These are phyloP conservation scores for Dicyrtomina minuta DNA, from an alignment of 2,888 invertebrate species.

Conservation along the genomic window DNA sequence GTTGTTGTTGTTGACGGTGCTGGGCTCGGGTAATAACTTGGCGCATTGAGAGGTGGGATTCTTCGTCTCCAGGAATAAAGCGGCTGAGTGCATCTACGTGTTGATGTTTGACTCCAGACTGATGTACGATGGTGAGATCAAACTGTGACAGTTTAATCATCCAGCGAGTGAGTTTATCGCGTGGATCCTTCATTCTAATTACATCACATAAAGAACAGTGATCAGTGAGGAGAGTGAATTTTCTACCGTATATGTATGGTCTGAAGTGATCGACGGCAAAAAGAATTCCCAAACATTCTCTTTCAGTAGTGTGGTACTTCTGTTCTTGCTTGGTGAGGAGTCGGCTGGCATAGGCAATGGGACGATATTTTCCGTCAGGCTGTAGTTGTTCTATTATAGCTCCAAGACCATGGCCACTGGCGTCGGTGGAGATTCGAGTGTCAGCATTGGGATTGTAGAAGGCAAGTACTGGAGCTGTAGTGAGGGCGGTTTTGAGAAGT, in stretches of 20 bases:
- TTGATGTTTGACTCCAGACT: slow-evolving; percentile 19
- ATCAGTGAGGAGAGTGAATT: slow-evolving; percentile 39
- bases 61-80: neutral
- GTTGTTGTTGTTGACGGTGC: neutral
- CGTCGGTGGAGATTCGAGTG: slow-evolving; percentile 9
- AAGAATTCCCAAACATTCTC: slow-evolving; percentile 44
- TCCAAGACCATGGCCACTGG: slow-evolving; percentile 7
- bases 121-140: slow-evolving; percentile 37
- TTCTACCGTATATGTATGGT: neutral
- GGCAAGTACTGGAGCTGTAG: slow-evolving; percentile 12
- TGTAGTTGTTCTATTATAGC: slow-evolving; percentile 2
- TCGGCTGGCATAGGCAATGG: neutral
- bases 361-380: neutral
- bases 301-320: slow-evolving; percentile 39
- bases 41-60: slow-evolving; percentile 11
- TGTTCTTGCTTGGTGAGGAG: neutral
- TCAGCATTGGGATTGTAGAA: neutral
- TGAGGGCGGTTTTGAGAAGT: slow-evolving; percentile 16
- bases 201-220: slow-evolving; percentile 47
- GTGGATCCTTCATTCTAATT: slow-evolving; percentile 35
- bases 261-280: neutral
- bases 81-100: slow-evolving; percentile 3
- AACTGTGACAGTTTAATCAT: slow-evolving; percentile 38
- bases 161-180: slow-evolving; percentile 43
- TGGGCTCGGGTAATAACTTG: neutral